Base-by-base conservation (phyloP, 1,140 invertebrate genomes). In the Amyelois transitella region DNA sequence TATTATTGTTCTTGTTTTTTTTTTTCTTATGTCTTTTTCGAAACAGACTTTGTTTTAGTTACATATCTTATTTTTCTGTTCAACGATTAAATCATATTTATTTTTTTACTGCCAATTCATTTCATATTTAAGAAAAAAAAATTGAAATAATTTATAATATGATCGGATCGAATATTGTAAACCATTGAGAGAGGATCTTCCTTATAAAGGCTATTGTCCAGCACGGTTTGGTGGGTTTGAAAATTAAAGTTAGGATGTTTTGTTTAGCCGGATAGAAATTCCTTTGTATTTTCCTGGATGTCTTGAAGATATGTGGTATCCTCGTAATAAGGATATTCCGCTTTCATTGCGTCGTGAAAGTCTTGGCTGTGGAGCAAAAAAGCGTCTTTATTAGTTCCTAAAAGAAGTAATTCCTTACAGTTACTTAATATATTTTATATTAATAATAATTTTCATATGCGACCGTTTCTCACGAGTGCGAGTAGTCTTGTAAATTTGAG, bases 211-310 rank as follows among this genome's bases (percentile, higher is more conserved):
- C 69, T 59, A 78, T 82, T 81, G 79, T 82, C 78, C 75, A 61
- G 69, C 66, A 67, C 72, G 70, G 65, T 73, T 75, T 69, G 72
- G 65, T 81, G 74, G 60, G 69, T 68, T 56, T 59, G 53, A 66
- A 72, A 77, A 83, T 81, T 81, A 74, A 60, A 55, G 53, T 53
- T 48, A 21, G 45, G 45, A 48, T 48, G 18, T 48, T 48, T 21
- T 48, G 45, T 21, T 48, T 48, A 48, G 45, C 32, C 17, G 32
- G 32, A 38, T 38, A 38, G 32, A 38, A 38, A 14, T 38, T 38
- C 32, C 32, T 38, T 38, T 38, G 32, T 38, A 38, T 38, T 38
- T 38, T 28, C 32, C 17, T 38, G 32, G 32, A 38, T 14, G 25
- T 32, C 25, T 32, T 32, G 32, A 38, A 38, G 32, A 38, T 4